These are phyloP conservation scores for Hypsibius dujardini DNA, from an alignment of 1,140 invertebrate genomes.

Conservation along the genomic window DNA sequence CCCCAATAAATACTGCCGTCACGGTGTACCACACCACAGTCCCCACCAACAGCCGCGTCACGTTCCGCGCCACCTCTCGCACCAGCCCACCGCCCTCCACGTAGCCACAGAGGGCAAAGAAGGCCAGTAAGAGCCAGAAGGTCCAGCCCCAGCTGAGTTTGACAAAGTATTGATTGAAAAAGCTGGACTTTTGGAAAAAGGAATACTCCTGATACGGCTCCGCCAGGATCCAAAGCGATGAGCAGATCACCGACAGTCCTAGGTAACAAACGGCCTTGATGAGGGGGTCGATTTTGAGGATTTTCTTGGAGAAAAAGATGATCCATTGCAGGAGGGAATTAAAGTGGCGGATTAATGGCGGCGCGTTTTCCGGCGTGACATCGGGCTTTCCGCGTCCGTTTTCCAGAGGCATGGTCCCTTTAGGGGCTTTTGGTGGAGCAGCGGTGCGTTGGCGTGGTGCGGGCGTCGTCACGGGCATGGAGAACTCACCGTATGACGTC, in stretches of 20 bases:
- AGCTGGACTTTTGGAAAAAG: slow-evolving; percentile 64
- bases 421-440: no score
- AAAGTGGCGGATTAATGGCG: not conserved
- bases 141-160: slow-evolving; percentile 92
- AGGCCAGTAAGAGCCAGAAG: slow-evolving; percentile 50
- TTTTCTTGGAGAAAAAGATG: not conserved
- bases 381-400: no score
- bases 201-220: slow-evolving; percentile 35
- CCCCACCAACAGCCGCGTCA: slow-evolving; percentile 55
- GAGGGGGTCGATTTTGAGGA: not conserved
- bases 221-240: not conserved
- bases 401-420: no score
- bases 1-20: slow-evolving; percentile 57
- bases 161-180: slow-evolving; percentile 78
- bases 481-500: no score
- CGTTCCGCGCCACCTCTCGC: slow-evolving; percentile 47
- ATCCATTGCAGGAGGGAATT: slow-evolving; percentile 1
- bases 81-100: slow-evolving; percentile 62
- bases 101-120: slow-evolving; percentile 58
- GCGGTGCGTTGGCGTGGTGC: no score
- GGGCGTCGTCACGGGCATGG: no score
- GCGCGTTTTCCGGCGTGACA: no score
- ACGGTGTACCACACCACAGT: slow-evolving; percentile 72
- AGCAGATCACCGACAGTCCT: not conserved
- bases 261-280: not conserved